Evolutionary conservation across 2,113 vertebrate species (phyloP).

Genomic region (Chlorodrepanis virens): DNA sequence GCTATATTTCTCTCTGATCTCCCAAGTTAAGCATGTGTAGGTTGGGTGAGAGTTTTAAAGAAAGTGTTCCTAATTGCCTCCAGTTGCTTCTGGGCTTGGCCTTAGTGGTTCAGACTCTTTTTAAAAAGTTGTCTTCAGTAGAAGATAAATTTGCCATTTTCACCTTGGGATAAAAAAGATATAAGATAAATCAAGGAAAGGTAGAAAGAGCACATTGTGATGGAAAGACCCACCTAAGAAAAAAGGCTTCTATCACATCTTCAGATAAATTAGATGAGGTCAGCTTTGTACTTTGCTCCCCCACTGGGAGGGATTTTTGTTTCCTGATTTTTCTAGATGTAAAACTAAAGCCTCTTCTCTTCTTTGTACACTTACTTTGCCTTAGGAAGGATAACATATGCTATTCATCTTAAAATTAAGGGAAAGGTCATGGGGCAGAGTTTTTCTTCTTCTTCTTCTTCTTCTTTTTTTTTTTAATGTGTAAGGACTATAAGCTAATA

Average conservation of each 20-base stretch:
- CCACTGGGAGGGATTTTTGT: conserved; percentile 46
- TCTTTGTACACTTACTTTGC: conserved; percentile 35
- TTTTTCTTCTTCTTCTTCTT: not conserved
- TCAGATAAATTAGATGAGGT: conserved; percentile 59
- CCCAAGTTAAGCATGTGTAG: conserved; percentile 36
- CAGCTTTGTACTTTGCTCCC: conserved; percentile 46
- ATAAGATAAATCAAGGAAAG: conserved; percentile 49
- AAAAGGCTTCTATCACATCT: conserved; percentile 2
- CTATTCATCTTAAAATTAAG: not conserved
- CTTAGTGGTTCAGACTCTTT: conserved; percentile 42
- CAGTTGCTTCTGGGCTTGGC: conserved; percentile 64
- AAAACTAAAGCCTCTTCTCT: conserved; percentile 34
- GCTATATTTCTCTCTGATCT: conserved; percentile 56
- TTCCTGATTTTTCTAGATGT: conserved; percentile 41
- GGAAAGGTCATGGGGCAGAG: not conserved
- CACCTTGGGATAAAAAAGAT: conserved; percentile 51
- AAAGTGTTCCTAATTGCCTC: conserved; percentile 59
- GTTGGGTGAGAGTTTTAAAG: conserved; percentile 34
- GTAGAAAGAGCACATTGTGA: conserved; percentile 24
- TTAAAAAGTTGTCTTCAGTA: conserved; percentile 41
- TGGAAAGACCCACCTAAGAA: conserved; percentile 9
- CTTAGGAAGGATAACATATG: conserved; percentile 29
- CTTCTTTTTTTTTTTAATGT: not conserved
- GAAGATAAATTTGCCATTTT: not conserved
- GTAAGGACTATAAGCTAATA: not conserved